Conservation (phyloP, 2,113 vertebrate genomes). For the Drymodes brunneopygia region DNA sequence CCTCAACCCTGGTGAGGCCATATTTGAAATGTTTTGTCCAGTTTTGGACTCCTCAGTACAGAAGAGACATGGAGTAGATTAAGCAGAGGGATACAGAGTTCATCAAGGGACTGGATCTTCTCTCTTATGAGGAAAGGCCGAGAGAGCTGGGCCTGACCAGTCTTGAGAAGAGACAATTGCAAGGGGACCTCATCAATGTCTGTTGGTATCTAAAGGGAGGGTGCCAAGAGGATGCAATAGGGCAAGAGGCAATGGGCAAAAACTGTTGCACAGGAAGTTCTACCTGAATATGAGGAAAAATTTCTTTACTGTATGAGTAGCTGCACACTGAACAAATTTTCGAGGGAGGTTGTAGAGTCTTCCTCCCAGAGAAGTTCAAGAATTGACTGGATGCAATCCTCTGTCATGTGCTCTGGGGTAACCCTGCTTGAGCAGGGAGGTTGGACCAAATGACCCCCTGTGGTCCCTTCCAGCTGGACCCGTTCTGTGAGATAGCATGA, state of each 20-base stretch:
- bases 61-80: not conserved
- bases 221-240: not conserved
- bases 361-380: not conserved
- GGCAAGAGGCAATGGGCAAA: not conserved
- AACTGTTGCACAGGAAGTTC: not conserved
- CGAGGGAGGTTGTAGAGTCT: not conserved
- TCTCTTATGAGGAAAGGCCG: not conserved
- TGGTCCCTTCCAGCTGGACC: not conserved
- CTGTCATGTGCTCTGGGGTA: not conserved
- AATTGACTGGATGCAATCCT: rapidly evolving
- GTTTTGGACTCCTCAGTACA: not conserved
- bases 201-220: not conserved
- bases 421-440: not conserved
- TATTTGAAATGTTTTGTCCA: not conserved
- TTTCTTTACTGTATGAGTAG: not conserved
- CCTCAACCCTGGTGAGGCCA: not conserved
- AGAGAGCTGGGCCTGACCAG: not conserved
- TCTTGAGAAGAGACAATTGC: not conserved
- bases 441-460: not conserved
- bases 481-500: not conserved
- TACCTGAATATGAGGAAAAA: not conserved
- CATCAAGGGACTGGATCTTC: not conserved
- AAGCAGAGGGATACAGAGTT: not conserved
- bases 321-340: not conserved
- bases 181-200: not conserved